A percentile compares a stretch with the other conserved stretches of the same genome.
Evolutionary conservation across 2,797 vertebrate genomes (phyloP).

Genomic region (Denticeps clupeoides): DNA sequence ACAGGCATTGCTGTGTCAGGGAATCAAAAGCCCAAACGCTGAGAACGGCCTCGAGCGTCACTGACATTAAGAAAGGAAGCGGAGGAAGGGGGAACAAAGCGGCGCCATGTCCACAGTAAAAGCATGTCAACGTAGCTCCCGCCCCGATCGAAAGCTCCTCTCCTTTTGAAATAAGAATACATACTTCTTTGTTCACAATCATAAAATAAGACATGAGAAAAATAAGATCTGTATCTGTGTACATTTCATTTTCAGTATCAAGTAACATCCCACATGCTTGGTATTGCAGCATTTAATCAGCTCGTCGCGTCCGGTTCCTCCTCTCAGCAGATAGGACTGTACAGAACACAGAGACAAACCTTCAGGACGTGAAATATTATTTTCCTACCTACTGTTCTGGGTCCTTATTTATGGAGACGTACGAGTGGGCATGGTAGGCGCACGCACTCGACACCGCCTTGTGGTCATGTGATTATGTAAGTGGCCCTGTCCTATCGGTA

Average conservation of each 20-base stretch:
- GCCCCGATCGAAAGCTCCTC: neutral
- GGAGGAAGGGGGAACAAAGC: neutral
- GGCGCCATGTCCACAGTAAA: slow-evolving; percentile 1
- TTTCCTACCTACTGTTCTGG: too few species aligned
- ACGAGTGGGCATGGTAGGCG: too few species aligned
- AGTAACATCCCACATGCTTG: slow-evolving; percentile 15
- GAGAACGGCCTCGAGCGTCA: neutral
- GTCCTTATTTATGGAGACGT: too few species aligned
- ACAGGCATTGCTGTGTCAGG: neutral
- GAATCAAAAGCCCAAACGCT: neutral
- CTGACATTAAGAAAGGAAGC: neutral
- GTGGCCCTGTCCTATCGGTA: too few species aligned
- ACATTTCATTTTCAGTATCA: slow-evolving; percentile 23
- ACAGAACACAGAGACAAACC: neutral
- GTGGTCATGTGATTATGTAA: too few species aligned
- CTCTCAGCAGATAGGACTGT: too few species aligned
- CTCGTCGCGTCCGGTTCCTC: too few species aligned
- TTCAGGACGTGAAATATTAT: neutral
- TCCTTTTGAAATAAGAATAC: neutral
- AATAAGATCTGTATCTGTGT: slow-evolving; percentile 15
- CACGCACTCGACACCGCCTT: too few species aligned
- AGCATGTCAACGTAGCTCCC: too few species aligned
- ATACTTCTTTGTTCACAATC: slow-evolving; percentile 4
- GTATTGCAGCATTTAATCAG: neutral
- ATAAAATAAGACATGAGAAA: slow-evolving; percentile 18